Conservation (phyloP, 1,140 invertebrate genomes). For the Medauroidea extradentata region DNA sequence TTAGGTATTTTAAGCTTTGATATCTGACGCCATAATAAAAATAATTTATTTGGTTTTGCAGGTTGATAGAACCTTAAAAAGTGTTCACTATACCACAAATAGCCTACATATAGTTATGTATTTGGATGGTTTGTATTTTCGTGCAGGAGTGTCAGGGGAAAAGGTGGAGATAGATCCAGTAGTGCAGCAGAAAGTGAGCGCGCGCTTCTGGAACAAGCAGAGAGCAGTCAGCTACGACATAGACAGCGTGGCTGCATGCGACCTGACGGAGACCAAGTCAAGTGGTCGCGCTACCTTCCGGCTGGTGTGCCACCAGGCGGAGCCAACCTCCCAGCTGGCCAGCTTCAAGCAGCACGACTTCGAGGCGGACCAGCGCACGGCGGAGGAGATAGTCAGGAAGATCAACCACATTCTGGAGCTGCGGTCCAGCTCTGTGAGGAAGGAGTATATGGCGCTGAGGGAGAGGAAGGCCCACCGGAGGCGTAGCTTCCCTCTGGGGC, state of each 20-base stretch:
- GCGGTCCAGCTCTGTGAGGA: conserved; percentile 66
- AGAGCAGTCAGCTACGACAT: conserved; percentile 74
- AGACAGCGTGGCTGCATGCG: conserved; percentile 80
- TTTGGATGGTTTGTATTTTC: too few species aligned
- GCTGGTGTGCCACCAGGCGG: conserved; percentile 47
- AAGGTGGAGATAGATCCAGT: conserved; percentile 88
- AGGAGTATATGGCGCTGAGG: conserved; percentile 65
- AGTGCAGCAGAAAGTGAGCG: conserved; percentile 55
- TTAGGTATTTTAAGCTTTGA: too few species aligned
- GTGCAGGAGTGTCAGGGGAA: conserved; percentile 75
- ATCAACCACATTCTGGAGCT: conserved; percentile 83
- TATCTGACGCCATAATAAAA: too few species aligned
- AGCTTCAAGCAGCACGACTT: conserved; percentile 84
- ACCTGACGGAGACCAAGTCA: conserved; percentile 64
- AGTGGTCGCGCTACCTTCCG: conserved; percentile 55
- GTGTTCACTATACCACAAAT: too few species aligned
- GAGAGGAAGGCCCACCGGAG: conserved; percentile 56
- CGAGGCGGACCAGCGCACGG: conserved; percentile 68
- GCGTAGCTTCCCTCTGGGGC: conserved; percentile 49
- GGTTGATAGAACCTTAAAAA: too few species aligned
- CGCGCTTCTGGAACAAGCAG: conserved; percentile 65
- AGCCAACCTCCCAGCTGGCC: conserved; percentile 33
- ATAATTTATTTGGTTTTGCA: too few species aligned
- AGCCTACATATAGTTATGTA: too few species aligned
- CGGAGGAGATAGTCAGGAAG: conserved; percentile 80